These are phyloP conservation scores for Leptodactylus fuscus DNA, from an alignment of 2,113 vertebrate genomes.

Conservation along the genomic window DNA sequence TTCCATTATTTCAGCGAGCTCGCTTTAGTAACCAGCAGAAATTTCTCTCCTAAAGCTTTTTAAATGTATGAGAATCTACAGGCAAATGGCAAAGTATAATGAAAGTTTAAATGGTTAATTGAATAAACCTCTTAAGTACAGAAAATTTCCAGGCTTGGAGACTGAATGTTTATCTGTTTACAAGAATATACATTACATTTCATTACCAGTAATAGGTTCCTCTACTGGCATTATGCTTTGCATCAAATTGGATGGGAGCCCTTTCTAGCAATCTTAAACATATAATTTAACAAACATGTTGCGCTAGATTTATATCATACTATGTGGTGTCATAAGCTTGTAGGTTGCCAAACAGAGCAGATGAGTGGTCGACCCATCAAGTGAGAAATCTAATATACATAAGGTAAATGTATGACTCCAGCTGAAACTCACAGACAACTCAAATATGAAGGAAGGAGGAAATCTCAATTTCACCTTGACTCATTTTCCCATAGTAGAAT, in stretches of 20 bases:
- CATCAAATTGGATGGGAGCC: constrained; percentile 41
- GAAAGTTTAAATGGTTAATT: constrained; percentile 77
- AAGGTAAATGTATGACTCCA: neutral
- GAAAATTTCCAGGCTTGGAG: constrained; percentile 59
- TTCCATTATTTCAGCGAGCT: neutral
- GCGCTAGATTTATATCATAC: neutral
- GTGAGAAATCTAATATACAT: neutral
- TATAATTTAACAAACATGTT: constrained; percentile 38
- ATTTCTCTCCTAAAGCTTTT: constrained; percentile 64
- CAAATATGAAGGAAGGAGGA: neutral
- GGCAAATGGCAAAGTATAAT: constrained; percentile 69
- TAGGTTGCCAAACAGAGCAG: neutral
- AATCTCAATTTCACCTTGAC: neutral
- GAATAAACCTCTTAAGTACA: constrained; percentile 75
- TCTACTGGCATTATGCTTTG: constrained; percentile 25
- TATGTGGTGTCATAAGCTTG: constrained; percentile 25
- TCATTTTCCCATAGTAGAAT: neutral
- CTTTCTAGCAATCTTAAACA: constrained; percentile 28
- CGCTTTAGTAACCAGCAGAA: neutral
- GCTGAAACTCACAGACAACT: neutral
- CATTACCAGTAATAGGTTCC: neutral
- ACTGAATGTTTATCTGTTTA: neutral
- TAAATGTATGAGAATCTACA: constrained; percentile 68
- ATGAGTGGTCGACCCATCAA: constrained; percentile 6
- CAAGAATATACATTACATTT: fast-evolving